Conservation (phyloP, 2,888 invertebrate genomes). For the Heliconius sara region DNA sequence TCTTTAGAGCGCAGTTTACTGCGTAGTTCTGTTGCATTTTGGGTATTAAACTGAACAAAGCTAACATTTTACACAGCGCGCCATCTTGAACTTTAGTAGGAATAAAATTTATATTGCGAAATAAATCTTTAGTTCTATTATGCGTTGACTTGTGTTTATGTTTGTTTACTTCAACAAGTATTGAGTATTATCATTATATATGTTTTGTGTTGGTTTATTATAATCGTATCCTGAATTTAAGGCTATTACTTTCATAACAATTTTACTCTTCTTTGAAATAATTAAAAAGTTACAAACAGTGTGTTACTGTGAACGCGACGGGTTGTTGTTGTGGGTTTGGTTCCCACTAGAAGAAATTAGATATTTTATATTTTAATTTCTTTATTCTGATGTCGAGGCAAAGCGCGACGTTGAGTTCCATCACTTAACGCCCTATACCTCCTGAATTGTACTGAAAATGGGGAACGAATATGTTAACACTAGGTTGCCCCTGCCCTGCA, state of each 20-base stretch:
- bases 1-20: conserved; percentile 36
- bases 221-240: not conserved
- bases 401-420: too few species aligned
- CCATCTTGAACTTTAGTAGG: conserved; percentile 49
- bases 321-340: too few species aligned
- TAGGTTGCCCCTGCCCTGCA: too few species aligned
- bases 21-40: conserved; percentile 43
- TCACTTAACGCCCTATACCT: too few species aligned
- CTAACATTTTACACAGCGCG: conserved; percentile 46
- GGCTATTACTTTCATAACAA: not conserved
- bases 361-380: too few species aligned
- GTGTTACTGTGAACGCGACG: too few species aligned
- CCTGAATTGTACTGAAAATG: too few species aligned
- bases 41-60: conserved; percentile 42
- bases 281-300: too few species aligned
- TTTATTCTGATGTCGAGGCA: too few species aligned
- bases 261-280: too few species aligned
- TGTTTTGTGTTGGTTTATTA: not conserved
- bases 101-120: conserved; percentile 48
- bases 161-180: conserved; percentile 1
- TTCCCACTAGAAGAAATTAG: too few species aligned
- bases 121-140: conserved; percentile 48
- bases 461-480: too few species aligned
- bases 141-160: conserved; percentile 4
- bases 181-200: not conserved